Evolutionary conservation across 2,888 invertebrate species (phyloP), one percentile per base, ranked within the genome.

Genomic region (Megastigmus dorsalis): DNA sequence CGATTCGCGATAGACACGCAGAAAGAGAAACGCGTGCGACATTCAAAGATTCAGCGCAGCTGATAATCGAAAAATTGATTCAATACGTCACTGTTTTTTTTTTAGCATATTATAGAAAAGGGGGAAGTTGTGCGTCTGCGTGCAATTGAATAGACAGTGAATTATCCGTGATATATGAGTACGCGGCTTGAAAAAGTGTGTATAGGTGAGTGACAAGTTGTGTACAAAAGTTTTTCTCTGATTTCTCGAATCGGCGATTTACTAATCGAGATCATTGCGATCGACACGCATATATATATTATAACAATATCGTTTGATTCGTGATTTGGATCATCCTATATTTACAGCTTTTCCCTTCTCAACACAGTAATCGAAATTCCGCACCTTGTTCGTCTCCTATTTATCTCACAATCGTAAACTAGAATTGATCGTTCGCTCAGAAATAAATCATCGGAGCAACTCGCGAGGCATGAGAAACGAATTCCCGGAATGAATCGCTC

Each of bases 191-290:
- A 5, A 28, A 48, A n/a, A 20, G 13, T 63, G 15, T 26, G 23
- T n/a, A n/a, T n/a, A n/a, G n/a, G n/a, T 5, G 38, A 52, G 20
- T n/a, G 54, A 70, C 26, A 41, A 26, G 57, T n/a, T n/a, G n/a
- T n/a, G n/a, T 30, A 59, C 26, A 54, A 65, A 59, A 59, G 52
- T 28, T 45, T n/a, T n/a, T 45, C 62, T 26, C 45, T 59, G 54
- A 43, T 20, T 50, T 9, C 18, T 48, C n/a, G 45, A 45, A 62
- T 55, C 23, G 30, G 45, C 45, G 55, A 28, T n/a, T 65, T 70
- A 52, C 60, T 52, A 60, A 60, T 52, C 36, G 18, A 62, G 26
- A 55, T 45, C 23, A 23, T 18, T 20, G 26, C 18, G n/a, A n/a
- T n/a, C n/a, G n/a, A n/a, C n/a, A n/a, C n/a, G n/a, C n/a, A n/a